Percentiles rank a stretch among this genome's conserved stretches.
Conservation (phyloP, 2,113 vertebrate species). For the Euleptes europaea region DNA sequence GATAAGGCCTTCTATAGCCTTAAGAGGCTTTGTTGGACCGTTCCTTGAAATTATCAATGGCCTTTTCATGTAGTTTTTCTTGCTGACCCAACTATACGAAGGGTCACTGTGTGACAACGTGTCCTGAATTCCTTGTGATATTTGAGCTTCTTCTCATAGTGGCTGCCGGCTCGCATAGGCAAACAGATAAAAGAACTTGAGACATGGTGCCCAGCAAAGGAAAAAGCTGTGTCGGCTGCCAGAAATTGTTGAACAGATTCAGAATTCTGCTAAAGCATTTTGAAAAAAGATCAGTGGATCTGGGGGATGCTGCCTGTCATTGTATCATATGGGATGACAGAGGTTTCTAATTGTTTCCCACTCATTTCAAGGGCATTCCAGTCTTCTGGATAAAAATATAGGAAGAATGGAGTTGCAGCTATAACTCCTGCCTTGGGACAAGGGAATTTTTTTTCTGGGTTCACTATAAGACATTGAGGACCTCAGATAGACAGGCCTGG, state of each 20-base stretch:
- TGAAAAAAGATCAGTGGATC: too few species aligned
- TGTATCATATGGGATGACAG: too few species aligned
- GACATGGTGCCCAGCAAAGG: accelerated
- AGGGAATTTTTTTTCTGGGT: too few species aligned
- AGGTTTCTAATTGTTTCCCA: too few species aligned
- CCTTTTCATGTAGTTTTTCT: neutral
- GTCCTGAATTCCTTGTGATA: neutral
- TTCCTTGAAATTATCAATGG: constrained; percentile 15
- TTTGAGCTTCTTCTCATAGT: neutral
- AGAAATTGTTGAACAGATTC: constrained; percentile 5
- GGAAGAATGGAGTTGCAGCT: too few species aligned
- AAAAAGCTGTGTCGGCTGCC: neutral
- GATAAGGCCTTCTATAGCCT: constrained; percentile 4
- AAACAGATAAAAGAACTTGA: accelerated
- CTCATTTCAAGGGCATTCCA: too few species aligned
- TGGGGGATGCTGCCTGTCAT: too few species aligned
- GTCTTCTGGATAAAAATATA: too few species aligned
- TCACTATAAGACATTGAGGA: too few species aligned
- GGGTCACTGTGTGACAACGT: neutral
- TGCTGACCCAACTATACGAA: neutral
- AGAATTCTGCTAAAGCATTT: neutral
- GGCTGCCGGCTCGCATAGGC: neutral
- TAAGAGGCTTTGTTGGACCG: neutral
- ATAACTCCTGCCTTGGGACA: too few species aligned
- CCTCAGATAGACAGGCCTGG: too few species aligned